Base-by-base conservation (phyloP, 2,888 invertebrate genomes). In the Amblyjoppa proteus region DNA sequence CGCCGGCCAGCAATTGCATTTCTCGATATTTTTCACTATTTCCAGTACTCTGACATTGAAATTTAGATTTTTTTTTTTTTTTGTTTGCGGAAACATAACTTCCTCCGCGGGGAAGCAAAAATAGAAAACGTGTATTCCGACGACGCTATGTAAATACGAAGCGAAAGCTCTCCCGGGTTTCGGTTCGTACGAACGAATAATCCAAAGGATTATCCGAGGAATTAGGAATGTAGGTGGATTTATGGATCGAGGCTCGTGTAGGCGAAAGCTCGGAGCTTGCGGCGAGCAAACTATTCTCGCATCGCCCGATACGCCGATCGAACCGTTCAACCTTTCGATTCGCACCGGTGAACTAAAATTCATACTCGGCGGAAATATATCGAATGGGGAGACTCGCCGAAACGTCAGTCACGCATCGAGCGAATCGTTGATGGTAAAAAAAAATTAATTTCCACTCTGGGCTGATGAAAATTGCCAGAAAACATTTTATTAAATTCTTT, bases 151-250 rank as follows among this genome's bases (percentile, higher is more conserved):
- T 20, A 20, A 53, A 53, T 53, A 6, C 20, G 20, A 20, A 6
- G 20, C 53, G 7, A 20, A 53, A 5, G 45, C 3, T 53, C 53
- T n/a, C 53, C 20, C 53, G 31, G 51, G 45, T 45, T 13, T 49
- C 34, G 34, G 49, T 34, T 31, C 51, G 31, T 45, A 16, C 28
- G 45, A 20, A 41, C 13, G 75, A 49, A 75, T 64, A 49, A 64
- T 75, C 61, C 45, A 34, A 64, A 49, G 16, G 75, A 75, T 75
- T 75, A 75, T 51, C 20, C 75, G 64, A 61, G 28, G 64, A 49
- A 75, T 64, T 75, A 49, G 75, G 75, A 49, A 45, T 31, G 31
- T 49, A 34, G 20, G 45, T n/a, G 49, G 25, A 75, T 51, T 75
- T 75, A 64, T 49, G 20, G 49, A 31, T 53, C 20, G 53, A 7